Evolutionary conservation across 2,888 invertebrate genomes (phyloP), one percentile per base, ranked within the genome.

Genomic region (Suillia variegata): DNA sequence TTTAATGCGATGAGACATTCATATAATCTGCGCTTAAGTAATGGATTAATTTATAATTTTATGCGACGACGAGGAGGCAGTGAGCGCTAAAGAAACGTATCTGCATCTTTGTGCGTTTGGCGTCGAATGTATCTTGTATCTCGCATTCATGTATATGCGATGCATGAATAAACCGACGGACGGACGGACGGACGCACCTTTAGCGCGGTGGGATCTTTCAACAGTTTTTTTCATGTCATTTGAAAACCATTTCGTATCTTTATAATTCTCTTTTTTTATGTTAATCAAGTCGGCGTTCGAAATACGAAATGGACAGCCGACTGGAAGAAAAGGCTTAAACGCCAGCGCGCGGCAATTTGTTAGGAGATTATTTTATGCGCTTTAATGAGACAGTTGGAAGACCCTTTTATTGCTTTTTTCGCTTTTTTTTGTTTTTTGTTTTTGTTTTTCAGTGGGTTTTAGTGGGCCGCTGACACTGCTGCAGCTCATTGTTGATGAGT

Each of bases 11-110:
- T 63, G 67, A 55, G 71, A 70, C 68, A 72, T 67, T 64, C 67
- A 70, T 67, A 69, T 69, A 72, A 72, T 73, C 72, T 67, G 66
- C 63, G 64, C 68, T 67, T 70, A 70, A 70, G 70, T 73, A 74
- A 72, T 72, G 74, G 70, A 70, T 72, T 72, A 72, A 74, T 72
- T 72, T 70, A 67, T 72, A 73, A 70, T 70, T 72, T 66, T 68
- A 38, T 38, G n/a, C 38, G 38, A 26, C n/a, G n/a, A n/a, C n/a
- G n/a, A n/a, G n/a, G n/a, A n/a, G n/a, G n/a, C n/a, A n/a, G n/a
- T n/a, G n/a, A n/a, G n/a, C n/a, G n/a, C n/a, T n/a, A n/a, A n/a
- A n/a, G n/a, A 31, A 31, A 31, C 12, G 31, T 31, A 31, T 31
- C 31, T 31, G 31, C 31, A 31, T 6, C 6, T n/a, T n/a, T 31